Percentiles rank a stretch among this genome's conserved stretches.
phyloP scores from a whole-genome alignment of 1,140 invertebrate species.

The Lepidurus packardi region DNA sequence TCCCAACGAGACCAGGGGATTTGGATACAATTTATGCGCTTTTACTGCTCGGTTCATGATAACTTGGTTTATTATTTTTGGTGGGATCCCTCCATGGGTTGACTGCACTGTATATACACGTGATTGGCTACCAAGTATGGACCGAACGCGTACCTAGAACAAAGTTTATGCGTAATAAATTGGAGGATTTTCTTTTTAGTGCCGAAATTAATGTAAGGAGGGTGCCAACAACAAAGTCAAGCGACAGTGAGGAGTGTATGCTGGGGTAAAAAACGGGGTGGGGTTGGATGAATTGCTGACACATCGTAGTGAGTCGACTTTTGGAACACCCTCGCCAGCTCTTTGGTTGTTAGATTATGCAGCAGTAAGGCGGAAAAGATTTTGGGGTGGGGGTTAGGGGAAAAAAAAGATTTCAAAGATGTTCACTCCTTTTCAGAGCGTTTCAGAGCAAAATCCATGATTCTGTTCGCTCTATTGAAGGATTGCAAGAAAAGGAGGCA shows the following conservation, averaged over 20 bases:
- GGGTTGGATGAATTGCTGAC: conserved; percentile 1
- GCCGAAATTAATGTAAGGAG: neutral
- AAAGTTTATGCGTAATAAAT: neutral
- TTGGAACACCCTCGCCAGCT: neutral
- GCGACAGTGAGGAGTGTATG: neutral
- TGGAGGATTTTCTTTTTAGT: neutral
- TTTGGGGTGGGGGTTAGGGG: neutral
- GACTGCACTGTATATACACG: neutral
- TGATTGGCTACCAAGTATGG: conserved; percentile 1
- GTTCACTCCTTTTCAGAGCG: conserved; percentile 2
- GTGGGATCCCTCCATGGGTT: neutral
- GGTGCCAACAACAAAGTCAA: neutral
- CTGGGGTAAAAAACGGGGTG: neutral
- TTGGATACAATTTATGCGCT: neutral
- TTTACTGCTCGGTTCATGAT: neutral
- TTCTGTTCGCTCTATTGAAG: conserved; percentile 15
- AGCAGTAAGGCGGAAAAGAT: conserved; percentile 1
- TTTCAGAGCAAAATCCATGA: conserved; percentile 1
- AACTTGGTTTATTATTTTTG: neutral
- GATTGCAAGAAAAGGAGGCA: conserved; percentile 18
- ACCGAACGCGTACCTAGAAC: neutral
- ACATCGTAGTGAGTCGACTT: conserved; percentile 15
- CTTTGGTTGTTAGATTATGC: neutral
- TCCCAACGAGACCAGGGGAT: neutral
- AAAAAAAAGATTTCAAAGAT: neutral